phyloP scores from a whole-genome alignment of 2,888 invertebrate species.

The Labia minor region DNA sequence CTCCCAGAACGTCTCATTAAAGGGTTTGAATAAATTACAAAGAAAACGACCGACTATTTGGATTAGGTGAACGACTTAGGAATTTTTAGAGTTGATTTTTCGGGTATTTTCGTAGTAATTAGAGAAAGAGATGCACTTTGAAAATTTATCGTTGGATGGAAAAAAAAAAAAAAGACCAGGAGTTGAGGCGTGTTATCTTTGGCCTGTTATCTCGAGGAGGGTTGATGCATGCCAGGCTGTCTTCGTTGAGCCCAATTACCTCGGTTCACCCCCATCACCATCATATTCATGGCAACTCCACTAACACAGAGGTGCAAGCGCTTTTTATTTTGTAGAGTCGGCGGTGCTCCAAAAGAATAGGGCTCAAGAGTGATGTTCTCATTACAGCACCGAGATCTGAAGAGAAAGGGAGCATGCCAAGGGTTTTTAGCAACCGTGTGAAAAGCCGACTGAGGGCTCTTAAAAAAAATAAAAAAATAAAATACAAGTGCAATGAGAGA shows the following conservation, averaged over 20 bases:
- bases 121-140: neutral
- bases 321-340: neutral
- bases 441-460: neutral
- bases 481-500: neutral
- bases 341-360: slow-evolving; percentile 2
- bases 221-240: slow-evolving; percentile 8
- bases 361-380: slow-evolving; percentile 4
- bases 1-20: too few species aligned
- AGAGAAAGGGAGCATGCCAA: neutral
- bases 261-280: neutral
- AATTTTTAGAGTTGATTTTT: slow-evolving; percentile 1
- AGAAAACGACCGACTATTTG: neutral
- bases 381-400: neutral
- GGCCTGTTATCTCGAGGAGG: neutral
- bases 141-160: neutral
- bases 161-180: slow-evolving; percentile 2
- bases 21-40: too few species aligned
- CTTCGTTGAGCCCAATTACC: neutral
- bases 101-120: slow-evolving; percentile 8
- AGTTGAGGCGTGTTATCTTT: neutral
- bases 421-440: slow-evolving; percentile 1
- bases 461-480: too few species aligned
- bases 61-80: neutral
- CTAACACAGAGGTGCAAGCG: neutral
- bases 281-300: neutral